Percentiles rank a stretch among this genome's conserved stretches.
phyloP scores from a whole-genome alignment of 2,113 vertebrate species.

The Dicrurus megarhynchus region DNA sequence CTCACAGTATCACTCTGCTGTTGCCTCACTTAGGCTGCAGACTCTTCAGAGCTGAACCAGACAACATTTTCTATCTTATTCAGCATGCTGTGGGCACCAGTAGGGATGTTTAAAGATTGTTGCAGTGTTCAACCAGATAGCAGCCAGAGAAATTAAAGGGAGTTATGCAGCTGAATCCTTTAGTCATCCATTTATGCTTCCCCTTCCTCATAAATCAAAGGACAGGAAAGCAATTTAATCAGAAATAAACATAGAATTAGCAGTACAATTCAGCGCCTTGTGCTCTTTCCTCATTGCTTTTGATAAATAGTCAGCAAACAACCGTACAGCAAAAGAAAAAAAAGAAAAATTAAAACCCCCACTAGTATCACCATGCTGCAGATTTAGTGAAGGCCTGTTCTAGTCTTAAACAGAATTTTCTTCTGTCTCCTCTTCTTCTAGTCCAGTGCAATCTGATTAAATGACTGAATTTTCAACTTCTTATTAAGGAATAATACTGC shows the following conservation, averaged over 20 bases:
- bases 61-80: neutral
- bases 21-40: neutral
- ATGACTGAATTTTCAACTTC: neutral
- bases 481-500: neutral
- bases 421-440: neutral
- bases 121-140: neutral
- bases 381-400: neutral
- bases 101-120: neutral
- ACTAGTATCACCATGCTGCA: neutral
- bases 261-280: neutral
- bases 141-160: conserved; percentile 10
- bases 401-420: neutral
- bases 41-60: neutral
- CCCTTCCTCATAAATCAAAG: conserved; percentile 33
- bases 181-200: conserved; percentile 34
- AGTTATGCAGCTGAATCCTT: conserved; percentile 8
- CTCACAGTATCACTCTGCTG: neutral
- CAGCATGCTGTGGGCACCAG: neutral
- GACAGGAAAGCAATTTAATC: conserved; percentile 38
- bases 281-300: neutral
- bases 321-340: neutral
- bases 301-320: neutral
- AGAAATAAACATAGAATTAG: conserved; percentile 29
- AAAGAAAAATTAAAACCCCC: neutral
- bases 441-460: neutral